These are phyloP conservation scores for Scaeva pyrastri DNA, from an alignment of 2,888 invertebrate genomes.

Conservation along the genomic window DNA sequence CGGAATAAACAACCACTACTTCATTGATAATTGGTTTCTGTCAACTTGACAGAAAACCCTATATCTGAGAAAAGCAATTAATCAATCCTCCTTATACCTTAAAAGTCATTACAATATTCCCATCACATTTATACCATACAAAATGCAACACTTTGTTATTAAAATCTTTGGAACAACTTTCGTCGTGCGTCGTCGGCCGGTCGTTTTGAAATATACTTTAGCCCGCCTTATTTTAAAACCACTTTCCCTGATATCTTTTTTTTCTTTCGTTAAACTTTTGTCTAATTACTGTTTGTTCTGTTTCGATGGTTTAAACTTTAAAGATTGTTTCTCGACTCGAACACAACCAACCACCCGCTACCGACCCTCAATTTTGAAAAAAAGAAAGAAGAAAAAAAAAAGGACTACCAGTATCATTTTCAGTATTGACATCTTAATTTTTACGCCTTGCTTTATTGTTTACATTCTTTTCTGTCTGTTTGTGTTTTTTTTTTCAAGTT, in stretches of 20 bases:
- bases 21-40: too few species aligned
- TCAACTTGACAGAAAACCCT: too few species aligned
- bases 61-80: too few species aligned
- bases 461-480: constrained; percentile 57
- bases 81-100: too few species aligned
- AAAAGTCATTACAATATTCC: constrained; percentile 15
- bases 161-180: neutral
- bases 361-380: constrained; percentile 42
- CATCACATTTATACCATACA: neutral
- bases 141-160: neutral
- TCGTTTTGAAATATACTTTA: too few species aligned
- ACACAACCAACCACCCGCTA: constrained; percentile 54
- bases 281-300: constrained; percentile 68
- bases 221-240: too few species aligned
- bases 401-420: constrained; percentile 77
- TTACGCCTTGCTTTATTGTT: constrained; percentile 80
- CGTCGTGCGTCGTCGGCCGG: too few species aligned
- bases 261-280: constrained; percentile 10
- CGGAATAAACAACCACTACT: too few species aligned
- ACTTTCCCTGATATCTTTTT: constrained; percentile 36
- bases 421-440: constrained; percentile 83
- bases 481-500: constrained; percentile 5
- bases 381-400: constrained; percentile 29
- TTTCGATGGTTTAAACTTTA: constrained; percentile 73
- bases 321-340: constrained; percentile 73